Evolutionary conservation across 2,113 vertebrate genomes (phyloP).

Genomic region (Holacanthus passer): DNA sequence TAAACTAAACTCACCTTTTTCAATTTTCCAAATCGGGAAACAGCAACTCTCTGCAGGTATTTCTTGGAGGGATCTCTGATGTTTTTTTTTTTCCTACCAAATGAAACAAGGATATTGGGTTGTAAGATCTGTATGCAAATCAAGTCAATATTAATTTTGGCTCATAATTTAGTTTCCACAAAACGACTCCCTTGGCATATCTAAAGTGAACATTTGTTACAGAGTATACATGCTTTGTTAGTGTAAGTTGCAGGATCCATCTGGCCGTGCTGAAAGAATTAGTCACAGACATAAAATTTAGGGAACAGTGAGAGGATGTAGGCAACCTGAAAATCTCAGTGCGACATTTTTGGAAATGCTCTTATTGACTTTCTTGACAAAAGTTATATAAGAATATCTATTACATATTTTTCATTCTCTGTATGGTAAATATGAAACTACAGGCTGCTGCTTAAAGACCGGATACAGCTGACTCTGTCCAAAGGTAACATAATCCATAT

Average conservation of each 20-base stretch:
- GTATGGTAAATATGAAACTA: not conserved
- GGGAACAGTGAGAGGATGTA: conserved; percentile 23
- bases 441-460: not conserved
- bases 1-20: conserved; percentile 31
- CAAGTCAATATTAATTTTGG: conserved; percentile 72
- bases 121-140: conserved; percentile 68
- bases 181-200: conserved; percentile 69
- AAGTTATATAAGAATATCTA: not conserved
- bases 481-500: not conserved
- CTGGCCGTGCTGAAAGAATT: conserved; percentile 64
- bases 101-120: conserved; percentile 56
- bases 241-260: conserved; percentile 73
- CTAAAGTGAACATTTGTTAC: conserved; percentile 75
- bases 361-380: not conserved
- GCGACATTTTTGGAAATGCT: conserved; percentile 1
- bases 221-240: conserved; percentile 71
- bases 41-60: conserved; percentile 34
- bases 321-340: conserved; percentile 31
- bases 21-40: conserved; percentile 45
- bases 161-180: conserved; percentile 61
- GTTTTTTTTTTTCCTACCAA: conserved; percentile 21
- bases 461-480: not conserved
- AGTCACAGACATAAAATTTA: conserved; percentile 51
- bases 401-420: not conserved
- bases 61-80: conserved; percentile 6